Conservation (phyloP, 2,113 vertebrate species). For the Sus scrofa region DNA sequence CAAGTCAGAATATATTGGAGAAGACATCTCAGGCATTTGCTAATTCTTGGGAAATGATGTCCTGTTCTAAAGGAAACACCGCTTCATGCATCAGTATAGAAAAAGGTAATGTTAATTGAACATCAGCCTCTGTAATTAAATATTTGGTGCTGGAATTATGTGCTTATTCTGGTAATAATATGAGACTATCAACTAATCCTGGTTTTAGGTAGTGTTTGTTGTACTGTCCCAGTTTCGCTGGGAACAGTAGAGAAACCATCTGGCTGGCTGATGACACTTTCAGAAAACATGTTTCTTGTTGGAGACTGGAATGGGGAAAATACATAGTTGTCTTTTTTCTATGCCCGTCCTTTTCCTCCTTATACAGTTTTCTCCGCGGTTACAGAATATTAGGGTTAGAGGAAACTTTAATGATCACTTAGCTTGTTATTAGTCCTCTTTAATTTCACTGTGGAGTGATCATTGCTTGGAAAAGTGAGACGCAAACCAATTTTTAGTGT, state of each 20-base stretch:
- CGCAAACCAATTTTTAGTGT: neutral
- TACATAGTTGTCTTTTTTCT: neutral
- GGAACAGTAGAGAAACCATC: neutral
- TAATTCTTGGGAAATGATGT: conserved; percentile 81
- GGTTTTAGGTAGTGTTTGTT: neutral
- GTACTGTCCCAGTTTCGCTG: neutral
- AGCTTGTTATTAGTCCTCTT: neutral
- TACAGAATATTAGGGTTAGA: neutral
- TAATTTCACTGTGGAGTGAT: neutral
- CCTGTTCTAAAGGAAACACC: conserved; percentile 71
- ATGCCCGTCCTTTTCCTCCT: neutral
- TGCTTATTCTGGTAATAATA: neutral
- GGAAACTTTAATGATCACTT: neutral
- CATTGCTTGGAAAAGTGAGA: neutral
- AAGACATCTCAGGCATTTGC: conserved; percentile 76
- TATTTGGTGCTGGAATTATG: neutral
- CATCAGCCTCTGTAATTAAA: neutral
- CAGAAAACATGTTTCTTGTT: neutral
- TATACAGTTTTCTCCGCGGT: neutral
- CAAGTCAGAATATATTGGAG: conserved; percentile 83
- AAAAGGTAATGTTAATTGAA: conserved; percentile 84
- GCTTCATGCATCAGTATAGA: conserved; percentile 86
- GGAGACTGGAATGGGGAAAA: neutral
- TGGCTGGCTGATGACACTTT: neutral
- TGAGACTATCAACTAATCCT: neutral